Evolutionary conservation across 2,888 invertebrate species (phyloP).

Genomic region (Ferdinandea cuprea): DNA sequence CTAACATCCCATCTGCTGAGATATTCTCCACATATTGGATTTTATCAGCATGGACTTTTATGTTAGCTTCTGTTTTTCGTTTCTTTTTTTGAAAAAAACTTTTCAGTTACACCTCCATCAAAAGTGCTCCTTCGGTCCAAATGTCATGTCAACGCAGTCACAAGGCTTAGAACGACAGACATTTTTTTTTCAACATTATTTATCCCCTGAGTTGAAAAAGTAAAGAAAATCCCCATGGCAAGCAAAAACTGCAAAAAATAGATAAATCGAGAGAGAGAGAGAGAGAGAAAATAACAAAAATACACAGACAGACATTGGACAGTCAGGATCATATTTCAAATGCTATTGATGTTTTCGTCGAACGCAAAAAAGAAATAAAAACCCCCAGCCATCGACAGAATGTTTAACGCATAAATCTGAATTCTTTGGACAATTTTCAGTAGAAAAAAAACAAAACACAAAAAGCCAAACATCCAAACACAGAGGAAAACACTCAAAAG

Average conservation of each 20-base stretch:
- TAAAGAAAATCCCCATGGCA: slow-evolving; percentile 53
- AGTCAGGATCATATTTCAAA: slow-evolving; percentile 72
- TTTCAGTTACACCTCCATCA: slow-evolving; percentile 58
- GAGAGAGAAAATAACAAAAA: neutral
- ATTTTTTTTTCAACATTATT: slow-evolving; percentile 57
- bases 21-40: too few species aligned
- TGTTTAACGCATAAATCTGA: slow-evolving; percentile 70
- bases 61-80: too few species aligned
- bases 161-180: slow-evolving; percentile 59
- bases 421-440: slow-evolving; percentile 63
- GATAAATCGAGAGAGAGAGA: neutral
- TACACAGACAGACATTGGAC: slow-evolving; percentile 31
- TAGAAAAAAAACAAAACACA: slow-evolving; percentile 2
- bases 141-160: slow-evolving; percentile 69
- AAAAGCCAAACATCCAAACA: neutral
- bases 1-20: too few species aligned
- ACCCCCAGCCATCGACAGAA: slow-evolving; percentile 47
- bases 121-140: slow-evolving; percentile 47
- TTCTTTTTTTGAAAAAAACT: slow-evolving; percentile 23
- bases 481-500: slow-evolving; percentile 20
- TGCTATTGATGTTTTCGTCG: slow-evolving; percentile 56
- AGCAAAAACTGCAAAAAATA: slow-evolving; percentile 17
- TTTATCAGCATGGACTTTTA: too few species aligned
- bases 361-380: neutral
- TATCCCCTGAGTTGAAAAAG: slow-evolving; percentile 58